Conservation (phyloP, 2,797 vertebrate genomes). For the Tenualosa ilisha region DNA sequence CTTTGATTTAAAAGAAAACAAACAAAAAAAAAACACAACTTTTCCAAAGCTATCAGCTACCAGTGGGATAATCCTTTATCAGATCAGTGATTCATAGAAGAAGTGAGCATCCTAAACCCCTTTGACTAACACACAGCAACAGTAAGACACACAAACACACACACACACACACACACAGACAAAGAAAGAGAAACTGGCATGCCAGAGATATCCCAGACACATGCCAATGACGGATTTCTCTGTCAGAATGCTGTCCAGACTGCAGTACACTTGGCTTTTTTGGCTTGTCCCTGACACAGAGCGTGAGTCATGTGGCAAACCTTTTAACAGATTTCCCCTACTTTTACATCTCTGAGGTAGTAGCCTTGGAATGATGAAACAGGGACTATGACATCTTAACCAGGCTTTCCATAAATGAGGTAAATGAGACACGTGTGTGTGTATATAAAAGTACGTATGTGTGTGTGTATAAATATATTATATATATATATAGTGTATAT, state of each 20-base stretch:
- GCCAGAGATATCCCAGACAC: not conserved
- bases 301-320: not conserved
- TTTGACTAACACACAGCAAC: conserved; percentile 3
- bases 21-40: conserved; percentile 35
- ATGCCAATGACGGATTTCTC: not conserved
- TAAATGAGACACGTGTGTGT: conserved; percentile 1
- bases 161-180: too few relatives aligned
- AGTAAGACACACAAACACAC: conserved; percentile 25
- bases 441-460: not conserved
- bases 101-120: conserved; percentile 38
- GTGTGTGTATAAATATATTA: not conserved
- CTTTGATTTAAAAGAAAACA: conserved; percentile 33
- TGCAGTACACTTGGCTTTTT: not conserved
- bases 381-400: not conserved
- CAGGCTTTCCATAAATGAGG: not conserved
- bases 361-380: not conserved
- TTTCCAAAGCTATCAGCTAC: conserved; percentile 40
- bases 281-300: not conserved
- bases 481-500: not conserved
- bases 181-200: not conserved
- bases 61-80: conserved; percentile 45
- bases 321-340: not conserved
- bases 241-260: not conserved
- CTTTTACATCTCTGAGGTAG: not conserved
- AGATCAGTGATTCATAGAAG: conserved; percentile 28